These are phyloP conservation scores for Ephialtes manifestator DNA, from an alignment of 2,888 invertebrate genomes.

Conservation along the genomic window DNA sequence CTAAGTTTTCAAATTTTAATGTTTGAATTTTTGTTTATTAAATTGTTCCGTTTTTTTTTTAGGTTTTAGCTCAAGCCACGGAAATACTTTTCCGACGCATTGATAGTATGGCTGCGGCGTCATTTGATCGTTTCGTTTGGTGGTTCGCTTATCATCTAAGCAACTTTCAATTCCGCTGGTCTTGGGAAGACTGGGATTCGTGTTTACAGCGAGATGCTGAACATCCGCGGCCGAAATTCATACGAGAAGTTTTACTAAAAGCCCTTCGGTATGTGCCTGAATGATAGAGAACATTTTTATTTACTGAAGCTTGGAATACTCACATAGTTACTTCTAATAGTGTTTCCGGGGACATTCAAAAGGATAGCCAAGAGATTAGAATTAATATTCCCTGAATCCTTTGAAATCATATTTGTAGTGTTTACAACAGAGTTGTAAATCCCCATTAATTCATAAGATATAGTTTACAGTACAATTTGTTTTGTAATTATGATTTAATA, in stretches of 20 bases:
- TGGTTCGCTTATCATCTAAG: constrained; percentile 99
- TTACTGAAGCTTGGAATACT: too few species aligned
- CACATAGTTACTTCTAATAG: too few species aligned
- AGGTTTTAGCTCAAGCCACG: constrained; percentile 97
- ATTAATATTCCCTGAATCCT: too few species aligned
- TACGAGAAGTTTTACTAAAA: constrained; percentile 96
- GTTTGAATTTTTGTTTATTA: too few species aligned
- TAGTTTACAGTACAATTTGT: too few species aligned
- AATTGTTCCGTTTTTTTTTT: constrained; percentile 46
- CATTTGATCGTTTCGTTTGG: constrained; percentile 97
- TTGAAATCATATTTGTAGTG: too few species aligned
- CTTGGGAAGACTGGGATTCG: constrained; percentile 98
- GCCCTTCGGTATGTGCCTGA: constrained; percentile 91
- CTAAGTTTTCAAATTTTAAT: too few species aligned
- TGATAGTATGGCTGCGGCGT: constrained; percentile 98
- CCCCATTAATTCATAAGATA: too few species aligned
- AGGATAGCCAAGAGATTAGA: too few species aligned
- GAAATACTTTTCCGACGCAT: constrained; percentile 98
- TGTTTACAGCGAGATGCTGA: constrained; percentile 94
- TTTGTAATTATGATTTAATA: too few species aligned
- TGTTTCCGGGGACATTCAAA: too few species aligned
- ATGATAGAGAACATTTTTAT: not conserved
- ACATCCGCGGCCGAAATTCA: constrained; percentile 97
- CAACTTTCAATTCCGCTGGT: constrained; percentile 99
- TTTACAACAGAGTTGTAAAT: too few species aligned